These are phyloP conservation scores for Lycophotia porphyrea DNA, from an alignment of 2,888 invertebrate species.

Conservation along the genomic window DNA sequence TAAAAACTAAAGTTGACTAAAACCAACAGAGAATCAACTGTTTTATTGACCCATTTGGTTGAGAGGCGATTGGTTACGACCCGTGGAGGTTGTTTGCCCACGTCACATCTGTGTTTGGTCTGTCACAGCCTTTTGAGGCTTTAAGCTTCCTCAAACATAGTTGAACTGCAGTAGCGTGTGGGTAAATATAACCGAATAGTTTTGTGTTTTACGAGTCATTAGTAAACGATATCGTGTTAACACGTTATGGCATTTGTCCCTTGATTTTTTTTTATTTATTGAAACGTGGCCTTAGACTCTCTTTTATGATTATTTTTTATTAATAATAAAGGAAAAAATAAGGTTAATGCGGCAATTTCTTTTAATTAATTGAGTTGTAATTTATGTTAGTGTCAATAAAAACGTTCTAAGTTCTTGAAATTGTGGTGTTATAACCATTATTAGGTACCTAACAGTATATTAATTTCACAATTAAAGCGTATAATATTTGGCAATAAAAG, in stretches of 20 bases:
- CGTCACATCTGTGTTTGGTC: constrained; percentile 88
- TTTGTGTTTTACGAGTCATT: constrained; percentile 76
- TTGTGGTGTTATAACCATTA: constrained; percentile 24
- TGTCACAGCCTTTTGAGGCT: constrained; percentile 85
- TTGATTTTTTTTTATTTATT: constrained; percentile 49
- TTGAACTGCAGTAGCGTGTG: constrained; percentile 79
- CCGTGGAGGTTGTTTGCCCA: constrained; percentile 80
- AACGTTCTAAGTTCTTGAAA: constrained; percentile 38
- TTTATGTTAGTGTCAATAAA: constrained; percentile 50
- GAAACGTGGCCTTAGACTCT: constrained; percentile 30
- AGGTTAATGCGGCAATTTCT: constrained; percentile 52
- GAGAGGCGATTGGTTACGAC: constrained; percentile 80
- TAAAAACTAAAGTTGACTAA: constrained; percentile 75
- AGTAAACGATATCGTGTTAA: constrained; percentile 69
- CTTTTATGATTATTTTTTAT: constrained; percentile 50
- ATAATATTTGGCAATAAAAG: constrained; percentile 29
- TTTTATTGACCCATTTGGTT: constrained; percentile 79
- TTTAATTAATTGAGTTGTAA: constrained; percentile 56
- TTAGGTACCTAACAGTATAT: constrained; percentile 27
- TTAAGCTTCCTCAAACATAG: constrained; percentile 84
- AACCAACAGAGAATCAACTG: constrained; percentile 76
- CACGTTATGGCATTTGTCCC: constrained; percentile 44
- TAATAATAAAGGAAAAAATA: constrained; percentile 48
- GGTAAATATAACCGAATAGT: constrained; percentile 77
- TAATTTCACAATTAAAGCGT: constrained; percentile 18